These are phyloP conservation scores for Tholera decimalis DNA, from an alignment of 2,888 invertebrate species.

Conservation along the genomic window DNA sequence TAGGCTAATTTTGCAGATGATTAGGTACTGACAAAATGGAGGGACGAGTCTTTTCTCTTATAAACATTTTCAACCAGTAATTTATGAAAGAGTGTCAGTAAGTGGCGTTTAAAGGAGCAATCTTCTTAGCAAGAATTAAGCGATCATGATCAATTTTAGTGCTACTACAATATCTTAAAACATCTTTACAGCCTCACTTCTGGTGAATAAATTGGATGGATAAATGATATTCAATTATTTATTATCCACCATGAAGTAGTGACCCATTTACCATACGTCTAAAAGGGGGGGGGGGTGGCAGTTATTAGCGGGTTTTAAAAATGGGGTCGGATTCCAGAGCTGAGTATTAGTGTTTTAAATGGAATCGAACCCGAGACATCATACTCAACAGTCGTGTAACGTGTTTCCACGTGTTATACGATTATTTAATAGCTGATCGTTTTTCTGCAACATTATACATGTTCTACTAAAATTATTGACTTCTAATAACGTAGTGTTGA, in stretches of 20 bases:
- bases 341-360: no score
- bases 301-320: no score
- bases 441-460: conserved; percentile 7
- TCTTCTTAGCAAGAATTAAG: neutral
- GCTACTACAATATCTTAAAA: no score
- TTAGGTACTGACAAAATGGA: neutral
- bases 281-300: no score
- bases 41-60: neutral
- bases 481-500: conserved; percentile 22
- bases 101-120: neutral
- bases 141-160: neutral
- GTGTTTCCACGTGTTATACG: neutral
- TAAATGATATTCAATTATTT: no score
- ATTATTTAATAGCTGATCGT: neutral
- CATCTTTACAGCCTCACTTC: neutral
- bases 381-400: no score
- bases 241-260: no score
- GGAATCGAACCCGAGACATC: no score
- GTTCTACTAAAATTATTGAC: conserved; percentile 4
- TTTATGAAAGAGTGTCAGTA: neutral
- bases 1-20: neutral
- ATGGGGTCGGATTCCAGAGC: no score
- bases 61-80: neutral
- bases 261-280: no score
- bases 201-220: neutral